These are phyloP conservation scores for Chrysocyon brachyurus DNA, from an alignment of 2,797 vertebrate species.

Conservation along the genomic window DNA sequence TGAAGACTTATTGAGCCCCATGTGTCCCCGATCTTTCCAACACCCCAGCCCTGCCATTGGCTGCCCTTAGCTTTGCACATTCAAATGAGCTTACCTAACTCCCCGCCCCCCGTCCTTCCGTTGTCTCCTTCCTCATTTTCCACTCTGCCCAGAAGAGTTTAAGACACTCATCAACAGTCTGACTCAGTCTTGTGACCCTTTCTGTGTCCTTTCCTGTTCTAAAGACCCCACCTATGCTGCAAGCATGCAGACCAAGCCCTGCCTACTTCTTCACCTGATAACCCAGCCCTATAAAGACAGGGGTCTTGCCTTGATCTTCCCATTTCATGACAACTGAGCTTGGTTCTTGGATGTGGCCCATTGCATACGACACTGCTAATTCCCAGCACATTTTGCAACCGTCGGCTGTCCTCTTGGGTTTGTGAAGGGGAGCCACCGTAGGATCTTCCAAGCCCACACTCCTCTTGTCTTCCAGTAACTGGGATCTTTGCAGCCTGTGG, in stretches of 20 bases:
- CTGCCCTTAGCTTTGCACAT: too few species aligned
- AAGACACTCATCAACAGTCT: neutral
- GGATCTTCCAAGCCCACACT: too few species aligned
- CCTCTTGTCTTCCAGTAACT: neutral
- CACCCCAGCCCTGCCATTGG: accelerated
- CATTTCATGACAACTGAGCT: accelerated
- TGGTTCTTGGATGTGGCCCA: neutral
- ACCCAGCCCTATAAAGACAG: accelerated
- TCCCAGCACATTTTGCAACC: accelerated
- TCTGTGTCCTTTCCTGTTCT: neutral
- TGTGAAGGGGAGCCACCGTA: accelerated
- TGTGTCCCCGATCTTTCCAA: too few species aligned
- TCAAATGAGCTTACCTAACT: accelerated
- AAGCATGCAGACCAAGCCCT: accelerated
- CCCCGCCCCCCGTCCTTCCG: neutral
- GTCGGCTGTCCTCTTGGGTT: neutral
- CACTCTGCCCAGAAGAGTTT: neutral
- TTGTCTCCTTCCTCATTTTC: neutral
- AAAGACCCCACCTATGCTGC: too few species aligned
- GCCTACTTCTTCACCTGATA: too few species aligned
- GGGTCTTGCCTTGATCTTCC: neutral
- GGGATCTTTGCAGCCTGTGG: accelerated
- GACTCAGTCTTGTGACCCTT: neutral
- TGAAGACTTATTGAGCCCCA: accelerated
- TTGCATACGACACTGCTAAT: neutral